phyloP scores from a whole-genome alignment of 2,888 invertebrate genomes.

The Plemyria rubiginata region DNA sequence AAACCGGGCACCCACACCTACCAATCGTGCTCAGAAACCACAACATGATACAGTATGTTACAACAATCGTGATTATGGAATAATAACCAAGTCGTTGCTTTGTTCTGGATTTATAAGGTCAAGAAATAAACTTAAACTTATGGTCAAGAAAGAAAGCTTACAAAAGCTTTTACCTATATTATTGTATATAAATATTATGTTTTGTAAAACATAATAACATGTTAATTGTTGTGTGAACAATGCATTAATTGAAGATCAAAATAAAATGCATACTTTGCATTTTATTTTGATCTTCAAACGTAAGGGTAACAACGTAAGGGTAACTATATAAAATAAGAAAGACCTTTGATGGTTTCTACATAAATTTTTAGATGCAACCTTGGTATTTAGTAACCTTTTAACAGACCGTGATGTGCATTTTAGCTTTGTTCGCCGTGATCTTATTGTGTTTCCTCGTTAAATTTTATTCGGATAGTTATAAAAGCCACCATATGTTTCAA shows the following conservation, averaged over 20 bases:
- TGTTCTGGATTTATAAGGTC: conserved; percentile 33
- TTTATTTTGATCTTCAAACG: too few relatives aligned
- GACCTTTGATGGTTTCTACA: background rate
- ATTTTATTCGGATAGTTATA: background rate
- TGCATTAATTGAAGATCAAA: too few relatives aligned
- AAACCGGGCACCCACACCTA: conserved; percentile 60
- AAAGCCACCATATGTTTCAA: background rate
- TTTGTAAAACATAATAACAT: too few relatives aligned
- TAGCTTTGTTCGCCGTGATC: conserved; percentile 11
- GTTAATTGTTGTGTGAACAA: too few relatives aligned
- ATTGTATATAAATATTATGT: too few relatives aligned
- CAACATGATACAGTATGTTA: conserved; percentile 59
- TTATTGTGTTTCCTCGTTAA: background rate
- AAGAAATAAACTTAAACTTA: conserved; percentile 6
- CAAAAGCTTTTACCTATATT: too few relatives aligned
- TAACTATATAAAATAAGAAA: too few relatives aligned
- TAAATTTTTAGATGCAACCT: background rate
- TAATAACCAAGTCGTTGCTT: conserved; percentile 24
- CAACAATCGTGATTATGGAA: conserved; percentile 32
- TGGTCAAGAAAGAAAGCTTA: background rate
- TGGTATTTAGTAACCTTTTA: conserved; percentile 20
- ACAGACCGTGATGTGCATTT: conserved; percentile 10
- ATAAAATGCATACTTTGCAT: too few relatives aligned
- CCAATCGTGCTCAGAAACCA: conserved; percentile 60
- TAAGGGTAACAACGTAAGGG: too few relatives aligned